phyloP scores from a whole-genome alignment of 2,888 invertebrate species.

The Zhuqinia jingwanae region DNA sequence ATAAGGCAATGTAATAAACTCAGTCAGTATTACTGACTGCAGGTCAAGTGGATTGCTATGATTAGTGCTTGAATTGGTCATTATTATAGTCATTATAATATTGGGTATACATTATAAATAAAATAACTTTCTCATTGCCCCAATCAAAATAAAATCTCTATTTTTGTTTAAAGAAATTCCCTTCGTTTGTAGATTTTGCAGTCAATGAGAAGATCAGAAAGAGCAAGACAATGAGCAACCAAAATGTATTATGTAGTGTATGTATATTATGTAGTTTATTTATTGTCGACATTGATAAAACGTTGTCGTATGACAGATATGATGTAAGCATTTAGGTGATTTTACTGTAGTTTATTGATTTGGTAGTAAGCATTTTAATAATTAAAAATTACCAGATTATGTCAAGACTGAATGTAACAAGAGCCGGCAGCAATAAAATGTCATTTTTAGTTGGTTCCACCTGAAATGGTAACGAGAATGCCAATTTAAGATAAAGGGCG shows the following conservation, averaged over 20 bases:
- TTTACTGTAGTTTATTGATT: no score
- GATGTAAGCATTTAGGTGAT: no score
- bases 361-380: neutral
- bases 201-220: neutral
- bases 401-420: slow-evolving; percentile 52
- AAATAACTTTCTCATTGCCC: slow-evolving; percentile 5
- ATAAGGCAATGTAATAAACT: no score
- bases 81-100: no score
- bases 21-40: no score
- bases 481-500: no score
- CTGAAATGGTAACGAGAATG: neutral
- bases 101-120: no score
- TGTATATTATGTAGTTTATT: neutral
- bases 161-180: neutral
- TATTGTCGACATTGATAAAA: neutral
- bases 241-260: no score
- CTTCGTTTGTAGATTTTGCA: neutral
- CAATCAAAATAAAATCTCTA: neutral
- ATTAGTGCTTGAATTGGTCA: no score
- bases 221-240: no score
- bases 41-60: no score
- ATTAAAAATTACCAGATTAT: slow-evolving; percentile 30
- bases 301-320: no score
- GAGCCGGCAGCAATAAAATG: slow-evolving; percentile 36
- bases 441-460: neutral